Base-by-base conservation (phyloP, 2,113 vertebrate species). In the Phalacrocorax aristotelis region DNA sequence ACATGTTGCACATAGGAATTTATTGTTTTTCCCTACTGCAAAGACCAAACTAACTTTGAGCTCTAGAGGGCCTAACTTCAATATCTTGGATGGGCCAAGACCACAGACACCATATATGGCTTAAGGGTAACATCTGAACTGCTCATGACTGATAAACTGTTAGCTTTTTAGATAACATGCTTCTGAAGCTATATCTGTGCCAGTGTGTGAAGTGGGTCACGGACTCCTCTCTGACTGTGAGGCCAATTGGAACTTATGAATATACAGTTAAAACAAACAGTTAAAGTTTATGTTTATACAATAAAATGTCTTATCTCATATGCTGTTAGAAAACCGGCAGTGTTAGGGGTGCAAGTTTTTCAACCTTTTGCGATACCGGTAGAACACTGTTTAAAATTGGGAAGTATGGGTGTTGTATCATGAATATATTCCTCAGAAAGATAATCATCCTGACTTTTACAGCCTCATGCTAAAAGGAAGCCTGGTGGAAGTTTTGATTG, bases 321-420 rank as follows among this genome's bases (percentile, higher is more conserved):
- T 8, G 13, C 15, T 78, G 14, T 27, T 83, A 66, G 78, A 54
- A 78, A 57, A 25, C 0, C 0, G 3, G 12, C 25, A 58, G 7
- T 7, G 3, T 51, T 54, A 75, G 15, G 22, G 13, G 34, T 83
- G 21, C 7, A 69, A 15, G 32, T 21, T 61, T 65, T 58, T 76
- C 27, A 68, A 55, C 23, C 7, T 62, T 86, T 42, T 89, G 25
- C 60, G 32, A 11, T 84, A 34, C 19, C 26, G 36, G 22, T 30
- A 74, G 51, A 46, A 70, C 17, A 42, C 6, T 69, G 3, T 48
- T 84, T 71, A 58, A 71, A 72, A 65, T 1, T 10, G 10, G 19
- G 27, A 51, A 65, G 32, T 80, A 20, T 6, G 10, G 11, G 5
- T 61, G 8, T n/a, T 85, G 7, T 27, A 16, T 52, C 25, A n/a